Percentiles rank a stretch among this genome's conserved stretches.
phyloP scores from a whole-genome alignment of 2,797 vertebrate genomes.

The Leuciscus waleckii region DNA sequence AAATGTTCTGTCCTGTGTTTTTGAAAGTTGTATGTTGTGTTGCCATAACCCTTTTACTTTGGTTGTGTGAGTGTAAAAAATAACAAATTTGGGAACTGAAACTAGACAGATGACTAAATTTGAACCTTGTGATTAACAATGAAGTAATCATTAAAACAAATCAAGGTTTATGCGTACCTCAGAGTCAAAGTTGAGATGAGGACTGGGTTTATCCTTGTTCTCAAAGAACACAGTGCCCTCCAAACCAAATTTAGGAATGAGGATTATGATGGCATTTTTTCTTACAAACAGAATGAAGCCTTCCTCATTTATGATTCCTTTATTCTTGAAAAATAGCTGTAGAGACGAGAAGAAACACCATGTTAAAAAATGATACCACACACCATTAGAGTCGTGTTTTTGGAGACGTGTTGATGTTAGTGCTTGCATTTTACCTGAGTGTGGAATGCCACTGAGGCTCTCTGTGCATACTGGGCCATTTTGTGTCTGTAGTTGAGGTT shows the following conservation, averaged over 20 bases:
- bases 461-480: constrained; percentile 98
- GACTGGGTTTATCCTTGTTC: constrained; percentile 84
- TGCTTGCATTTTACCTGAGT: constrained; percentile 82
- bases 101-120: too few species aligned
- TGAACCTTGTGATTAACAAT: too few species aligned
- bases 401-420: not conserved
- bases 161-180: constrained; percentile 79
- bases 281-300: constrained; percentile 93
- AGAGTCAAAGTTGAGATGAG: constrained; percentile 82
- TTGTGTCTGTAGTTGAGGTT: constrained; percentile 98
- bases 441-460: constrained; percentile 94
- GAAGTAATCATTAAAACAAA: too few species aligned
- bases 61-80: too few species aligned
- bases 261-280: constrained; percentile 97
- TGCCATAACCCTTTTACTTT: too few species aligned
- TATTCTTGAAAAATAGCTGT: constrained; percentile 95
- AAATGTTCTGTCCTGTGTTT: too few species aligned
- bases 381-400: not conserved
- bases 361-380: not conserved
- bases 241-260: constrained; percentile 95
- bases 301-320: constrained; percentile 92
- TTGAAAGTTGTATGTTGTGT: too few species aligned
- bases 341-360: constrained; percentile 49
- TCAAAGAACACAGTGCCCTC: constrained; percentile 98
- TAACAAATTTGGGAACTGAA: too few species aligned